These are phyloP conservation scores for Tenrec ecaudatus DNA, from an alignment of 2,113 vertebrate species.

Conservation along the genomic window DNA sequence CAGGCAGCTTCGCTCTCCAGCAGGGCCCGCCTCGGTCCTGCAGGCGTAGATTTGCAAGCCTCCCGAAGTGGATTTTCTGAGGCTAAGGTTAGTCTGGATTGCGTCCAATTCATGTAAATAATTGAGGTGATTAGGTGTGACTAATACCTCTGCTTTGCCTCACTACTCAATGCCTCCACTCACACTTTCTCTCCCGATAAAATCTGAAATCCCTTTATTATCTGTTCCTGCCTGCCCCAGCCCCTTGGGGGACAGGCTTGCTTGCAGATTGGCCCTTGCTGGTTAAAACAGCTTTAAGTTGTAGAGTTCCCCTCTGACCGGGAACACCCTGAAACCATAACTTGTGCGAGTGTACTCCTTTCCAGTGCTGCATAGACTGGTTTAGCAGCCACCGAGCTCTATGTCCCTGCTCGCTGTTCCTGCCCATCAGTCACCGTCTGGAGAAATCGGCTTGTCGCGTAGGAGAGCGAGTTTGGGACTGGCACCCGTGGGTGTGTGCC, in stretches of 20 bases:
- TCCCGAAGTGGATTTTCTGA: slow-evolving; percentile 36
- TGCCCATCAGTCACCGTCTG: fast-evolving
- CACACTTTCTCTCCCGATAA: slow-evolving; percentile 1
- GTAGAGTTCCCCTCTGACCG: not conserved
- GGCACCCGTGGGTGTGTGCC: not conserved
- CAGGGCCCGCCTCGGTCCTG: not conserved
- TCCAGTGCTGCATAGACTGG: not conserved
- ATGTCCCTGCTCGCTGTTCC: not conserved
- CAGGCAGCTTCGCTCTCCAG: not conserved
- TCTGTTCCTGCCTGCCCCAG: not conserved
- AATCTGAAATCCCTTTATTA: slow-evolving; percentile 43
- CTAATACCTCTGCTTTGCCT: slow-evolving; percentile 11
- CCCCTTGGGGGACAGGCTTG: not conserved
- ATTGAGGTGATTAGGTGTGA: slow-evolving; percentile 60
- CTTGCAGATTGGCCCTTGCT: not conserved
- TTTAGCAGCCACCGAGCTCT: not conserved
- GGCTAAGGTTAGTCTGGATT: slow-evolving; percentile 54
- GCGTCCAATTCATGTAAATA: slow-evolving; percentile 67
- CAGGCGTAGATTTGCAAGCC: not conserved
- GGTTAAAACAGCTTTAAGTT: slow-evolving; percentile 1
- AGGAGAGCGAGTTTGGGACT: not conserved
- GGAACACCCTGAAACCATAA: not conserved
- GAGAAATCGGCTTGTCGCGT: not conserved
- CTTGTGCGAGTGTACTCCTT: fast-evolving
- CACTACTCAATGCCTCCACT: not conserved